These are phyloP conservation scores for Macrosteles quadrilineatus DNA, from an alignment of 1,140 invertebrate species.

Conservation along the genomic window DNA sequence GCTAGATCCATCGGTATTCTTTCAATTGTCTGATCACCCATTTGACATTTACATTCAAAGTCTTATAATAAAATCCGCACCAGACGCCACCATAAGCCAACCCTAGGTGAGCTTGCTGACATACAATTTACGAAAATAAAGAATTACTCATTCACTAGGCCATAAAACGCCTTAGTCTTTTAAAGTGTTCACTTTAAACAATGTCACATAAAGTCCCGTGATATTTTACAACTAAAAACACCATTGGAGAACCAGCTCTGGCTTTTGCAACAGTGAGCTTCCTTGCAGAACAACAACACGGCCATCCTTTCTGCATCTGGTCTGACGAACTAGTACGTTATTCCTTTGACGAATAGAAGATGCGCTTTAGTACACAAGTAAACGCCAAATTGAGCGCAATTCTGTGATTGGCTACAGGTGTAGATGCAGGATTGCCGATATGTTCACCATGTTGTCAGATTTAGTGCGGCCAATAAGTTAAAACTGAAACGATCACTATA, in stretches of 20 bases:
- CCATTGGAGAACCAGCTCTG: neutral
- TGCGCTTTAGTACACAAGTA: constrained; percentile 11
- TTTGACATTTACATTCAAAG: neutral
- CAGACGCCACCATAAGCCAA: constrained; percentile 11
- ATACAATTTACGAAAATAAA: neutral
- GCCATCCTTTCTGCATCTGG: constrained; percentile 5
- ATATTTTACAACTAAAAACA: neutral
- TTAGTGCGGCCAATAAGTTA: no score
- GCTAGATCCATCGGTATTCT: constrained; percentile 7
- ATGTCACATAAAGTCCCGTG: neutral
- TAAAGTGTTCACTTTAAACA: neutral
- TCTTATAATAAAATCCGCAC: neutral
- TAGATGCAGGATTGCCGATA: neutral
- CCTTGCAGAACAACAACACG: neutral
- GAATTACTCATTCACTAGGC: neutral
- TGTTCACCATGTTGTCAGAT: no score
- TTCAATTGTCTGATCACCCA: neutral
- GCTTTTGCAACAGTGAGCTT: neutral
- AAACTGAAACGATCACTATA: no score
- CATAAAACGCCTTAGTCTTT: neutral
- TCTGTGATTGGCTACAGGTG: constrained; percentile 12
- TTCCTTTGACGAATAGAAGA: constrained; percentile 4
- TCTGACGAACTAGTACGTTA: constrained; percentile 10
- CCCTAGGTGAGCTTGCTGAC: neutral
- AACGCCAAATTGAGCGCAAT: constrained; percentile 10